Evolutionary conservation across 2,888 invertebrate genomes (phyloP), one percentile per base, ranked within the genome.

Genomic region (Baccha elongata): DNA sequence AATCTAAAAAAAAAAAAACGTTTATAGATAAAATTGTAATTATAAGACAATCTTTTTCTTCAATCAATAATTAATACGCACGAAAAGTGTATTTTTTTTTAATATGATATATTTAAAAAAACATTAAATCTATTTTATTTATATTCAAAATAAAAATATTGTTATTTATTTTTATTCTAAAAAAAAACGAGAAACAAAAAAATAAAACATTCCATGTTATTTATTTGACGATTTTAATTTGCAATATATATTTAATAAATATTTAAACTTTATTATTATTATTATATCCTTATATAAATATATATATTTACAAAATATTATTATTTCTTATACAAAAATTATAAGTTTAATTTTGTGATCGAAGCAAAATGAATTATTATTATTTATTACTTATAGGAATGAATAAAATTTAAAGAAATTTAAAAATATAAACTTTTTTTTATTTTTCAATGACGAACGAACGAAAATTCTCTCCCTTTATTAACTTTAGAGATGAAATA

Each of bases 141-240:
- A 88, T 87, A 73, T 64, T 69, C 46, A 71, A 73, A 46, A 26
- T 17, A 40, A 58, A 40, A 74, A 67, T 62, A 64, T 48, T 78
- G 68, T 72, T 76, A 84, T 78, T 71, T 85, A 85, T 75, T 65
- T 64, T 84, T 87, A 86, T 80, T 64, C 64, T 65, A 72, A 72
- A 80, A n/a, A 37, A 15, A 62, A 55, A 71, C 42, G 46, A 35
- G 13, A 21, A 37, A 15, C 5, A 52, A 35, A 58, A 58, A 58
- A 21, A 35, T 37, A 35, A 19, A 40, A 85, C 78, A 83, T 78
- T 81, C 83, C 83, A 83, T 78, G 83, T 83, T 83, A 83, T 83
- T 83, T 83, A 83, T 83, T 83, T 76, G 64, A 79, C 46, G 48
- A 40, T 53, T 79, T 73, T 69, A 78, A 64, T 83, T 83, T 83